Evolutionary conservation across 2,888 invertebrate genomes (phyloP).

Genomic region (Acleris literana): DNA sequence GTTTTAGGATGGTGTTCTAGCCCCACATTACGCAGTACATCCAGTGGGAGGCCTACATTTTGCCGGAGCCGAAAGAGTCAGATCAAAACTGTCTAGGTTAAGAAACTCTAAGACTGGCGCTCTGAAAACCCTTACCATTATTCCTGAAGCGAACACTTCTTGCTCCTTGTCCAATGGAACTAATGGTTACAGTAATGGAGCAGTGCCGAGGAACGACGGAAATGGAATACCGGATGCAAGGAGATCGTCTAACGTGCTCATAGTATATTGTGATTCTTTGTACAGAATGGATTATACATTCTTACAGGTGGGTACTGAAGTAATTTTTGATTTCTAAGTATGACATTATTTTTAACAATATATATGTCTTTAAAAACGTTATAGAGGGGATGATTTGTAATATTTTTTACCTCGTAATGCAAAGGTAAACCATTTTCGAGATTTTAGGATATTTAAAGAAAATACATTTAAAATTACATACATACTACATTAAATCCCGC

Average conservation of each 20-base stretch:
- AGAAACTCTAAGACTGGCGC: slow-evolving; percentile 44
- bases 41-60: slow-evolving; percentile 72
- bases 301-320: slow-evolving; percentile 79
- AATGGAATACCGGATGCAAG: slow-evolving; percentile 44
- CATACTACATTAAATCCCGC: too few relatives aligned
- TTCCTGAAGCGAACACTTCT: slow-evolving; percentile 45
- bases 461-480: too few relatives aligned
- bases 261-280: slow-evolving; percentile 85
- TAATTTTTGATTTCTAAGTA: not conserved
- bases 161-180: too few relatives aligned
- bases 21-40: slow-evolving; percentile 66
- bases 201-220: slow-evolving; percentile 29
- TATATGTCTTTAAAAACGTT: too few relatives aligned
- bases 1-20: slow-evolving; percentile 57
- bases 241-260: slow-evolving; percentile 56
- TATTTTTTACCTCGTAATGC: too few relatives aligned
- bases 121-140: slow-evolving; percentile 50
- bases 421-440: too few relatives aligned
- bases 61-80: slow-evolving; percentile 72
- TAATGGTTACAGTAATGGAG: slow-evolving; percentile 25
- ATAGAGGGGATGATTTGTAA: too few relatives aligned
- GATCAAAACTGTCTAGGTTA: slow-evolving; percentile 57
- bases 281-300: slow-evolving; percentile 87
- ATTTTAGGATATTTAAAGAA: too few relatives aligned
- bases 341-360: too few relatives aligned